Base-by-base conservation (phyloP, 1,140 invertebrate genomes). In the Magallana gigas region DNA sequence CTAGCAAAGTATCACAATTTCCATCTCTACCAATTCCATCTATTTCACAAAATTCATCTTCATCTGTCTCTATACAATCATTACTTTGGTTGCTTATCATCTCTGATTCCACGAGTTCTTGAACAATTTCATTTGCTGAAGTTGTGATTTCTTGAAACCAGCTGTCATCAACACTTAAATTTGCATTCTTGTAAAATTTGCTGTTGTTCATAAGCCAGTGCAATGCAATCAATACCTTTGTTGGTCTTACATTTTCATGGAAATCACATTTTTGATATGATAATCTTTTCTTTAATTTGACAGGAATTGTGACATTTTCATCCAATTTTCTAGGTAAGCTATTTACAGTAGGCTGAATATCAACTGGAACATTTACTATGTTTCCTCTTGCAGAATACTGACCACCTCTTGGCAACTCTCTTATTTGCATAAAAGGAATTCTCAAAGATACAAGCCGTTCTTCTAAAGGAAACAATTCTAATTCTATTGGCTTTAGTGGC, bases 201-300 rank as follows among this genome's bases (percentile, higher is more conserved):
- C 86, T 84, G 56, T 85, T 83, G 3, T 85, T 81, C 83, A 85
- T 58, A 14, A 89, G 58, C 82, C 68, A 85, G 64, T 71, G 16
- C 62, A 84, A 76, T 23, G 62, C 86, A 84, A 36, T 48, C 23
- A 84, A n/a, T 58, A 87, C 86, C 36, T 23, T 57, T 18, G 12
- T 56, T 14, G 89, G 89, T 16, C 86, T 18, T 7, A 90, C 56
- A 86, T 87, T 90, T 90, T 90, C 86, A 71, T 23, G 85, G n/a
- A 57, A 80, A 48, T 68, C 83, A 85, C 48, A 76, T 76, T 56
- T 16, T n/a, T 81, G 84, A 64, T 87, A 85, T 18, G 82, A 84
- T n/a, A 89, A 11, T 57, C 83, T 80, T 83, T 83, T 83, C 62
- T 90, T 90, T 57, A 90, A 57, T 58, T 88, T 88, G 7, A 87